phyloP scores from a whole-genome alignment of 2,113 vertebrate genomes.

The Urocolius indicus region DNA sequence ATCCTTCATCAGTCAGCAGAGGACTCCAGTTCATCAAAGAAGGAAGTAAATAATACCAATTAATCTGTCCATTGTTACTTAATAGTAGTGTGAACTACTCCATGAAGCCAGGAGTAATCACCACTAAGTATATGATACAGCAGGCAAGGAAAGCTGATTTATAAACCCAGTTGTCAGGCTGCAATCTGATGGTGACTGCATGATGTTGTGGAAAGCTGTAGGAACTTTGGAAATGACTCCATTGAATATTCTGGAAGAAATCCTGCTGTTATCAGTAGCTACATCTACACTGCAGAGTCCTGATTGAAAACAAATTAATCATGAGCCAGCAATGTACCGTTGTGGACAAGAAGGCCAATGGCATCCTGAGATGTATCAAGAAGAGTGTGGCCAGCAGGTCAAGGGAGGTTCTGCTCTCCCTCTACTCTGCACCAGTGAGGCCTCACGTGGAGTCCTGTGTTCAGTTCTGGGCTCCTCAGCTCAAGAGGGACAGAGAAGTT shows the following conservation, averaged over 20 bases:
- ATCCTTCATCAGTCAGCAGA: not conserved
- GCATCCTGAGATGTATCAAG: too few relatives aligned
- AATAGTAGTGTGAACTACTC: constrained; percentile 23
- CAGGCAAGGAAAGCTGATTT: constrained; percentile 19
- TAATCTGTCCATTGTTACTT: constrained; percentile 11
- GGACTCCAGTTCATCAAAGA: constrained; percentile 4
- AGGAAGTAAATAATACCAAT: constrained; percentile 54
- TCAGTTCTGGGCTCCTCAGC: too few relatives aligned
- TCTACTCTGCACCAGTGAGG: too few relatives aligned
- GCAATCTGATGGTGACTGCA: not conserved
- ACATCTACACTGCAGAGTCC: not conserved
- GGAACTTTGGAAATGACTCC: not conserved
- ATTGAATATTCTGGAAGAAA: not conserved
- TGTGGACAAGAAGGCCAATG: too few relatives aligned
- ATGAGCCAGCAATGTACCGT: too few relatives aligned
- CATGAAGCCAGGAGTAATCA: not conserved
- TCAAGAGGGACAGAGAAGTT: too few relatives aligned
- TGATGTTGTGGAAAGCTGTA: not conserved
- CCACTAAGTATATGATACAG: not conserved
- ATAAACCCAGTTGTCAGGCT: not conserved
- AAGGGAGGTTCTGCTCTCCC: too few relatives aligned
- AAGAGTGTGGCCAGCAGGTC: too few relatives aligned
- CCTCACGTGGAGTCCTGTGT: too few relatives aligned
- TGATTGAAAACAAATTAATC: too few relatives aligned
- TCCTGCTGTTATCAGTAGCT: not conserved